A percentile compares a stretch with the other conserved stretches of the same genome.
These are phyloP conservation scores for Carpatolechia fugitivella DNA, from an alignment of 2,888 invertebrate genomes.

Conservation along the genomic window DNA sequence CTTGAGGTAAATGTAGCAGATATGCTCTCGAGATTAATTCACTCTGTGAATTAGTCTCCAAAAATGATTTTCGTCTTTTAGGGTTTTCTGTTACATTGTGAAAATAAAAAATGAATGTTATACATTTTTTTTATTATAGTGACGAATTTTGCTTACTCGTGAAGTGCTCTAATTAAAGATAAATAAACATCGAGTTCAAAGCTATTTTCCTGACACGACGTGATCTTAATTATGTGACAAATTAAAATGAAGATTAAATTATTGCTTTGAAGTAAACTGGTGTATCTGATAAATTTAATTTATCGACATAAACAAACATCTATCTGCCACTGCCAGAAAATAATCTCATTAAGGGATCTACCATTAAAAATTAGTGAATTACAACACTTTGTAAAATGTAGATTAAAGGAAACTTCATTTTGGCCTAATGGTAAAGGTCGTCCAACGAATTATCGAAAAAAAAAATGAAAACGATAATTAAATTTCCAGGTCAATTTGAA, in stretches of 20 bases:
- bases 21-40: no score
- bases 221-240: not conserved
- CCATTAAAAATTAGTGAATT: slow-evolving; percentile 2
- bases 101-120: no score
- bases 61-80: no score
- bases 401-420: slow-evolving; percentile 29
- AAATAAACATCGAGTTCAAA: no score
- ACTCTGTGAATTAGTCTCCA: no score
- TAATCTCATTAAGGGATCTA: not conserved
- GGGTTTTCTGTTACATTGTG: no score
- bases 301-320: not conserved
- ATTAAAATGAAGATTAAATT: not conserved
- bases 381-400: slow-evolving; percentile 1
- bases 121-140: no score
- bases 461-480: not conserved
- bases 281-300: not conserved
- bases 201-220: no score
- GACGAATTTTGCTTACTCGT: no score
- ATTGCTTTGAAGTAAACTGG: not conserved
- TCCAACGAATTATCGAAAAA: no score
- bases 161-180: no score
- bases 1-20: no score
- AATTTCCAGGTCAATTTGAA: not conserved
- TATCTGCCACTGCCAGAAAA: not conserved
- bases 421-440: not conserved